Base-by-base conservation (phyloP, 2,888 invertebrate species). In the Psococerastis gibbosa region DNA sequence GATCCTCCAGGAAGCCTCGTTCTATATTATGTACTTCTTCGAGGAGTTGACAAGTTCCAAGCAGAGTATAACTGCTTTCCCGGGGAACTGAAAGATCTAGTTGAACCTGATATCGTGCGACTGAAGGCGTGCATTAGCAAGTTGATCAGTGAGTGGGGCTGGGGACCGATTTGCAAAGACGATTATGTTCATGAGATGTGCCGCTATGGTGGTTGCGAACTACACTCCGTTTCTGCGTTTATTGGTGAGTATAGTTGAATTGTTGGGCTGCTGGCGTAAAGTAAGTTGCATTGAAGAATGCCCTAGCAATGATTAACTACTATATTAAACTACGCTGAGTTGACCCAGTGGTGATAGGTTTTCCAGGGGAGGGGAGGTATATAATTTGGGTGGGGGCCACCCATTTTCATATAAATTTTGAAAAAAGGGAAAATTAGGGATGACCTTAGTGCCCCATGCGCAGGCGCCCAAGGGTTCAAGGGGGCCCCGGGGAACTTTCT, bases 111-210 rank as follows among this genome's bases (percentile, higher is more conserved):
- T 57, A 84, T 89, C 49, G 71, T 80, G 0, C 80, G 84, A 57
- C 64, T 95, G 6, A 95, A 94, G 66, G 74, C 62, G 8, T 69
- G 68, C 50, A 60, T 74, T 38, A 62, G 63, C 15, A 88, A 85
- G 64, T 63, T 94, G 45, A 63, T 92, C 1, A 71, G 71, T 48
- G 92, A 95, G 61, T 82, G 89, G 76, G 83, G 85, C 3, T 76
- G 84, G 55, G 75, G 77, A 15, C 73, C 78, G 31, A 57, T 69
- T 15, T 69, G 82, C 32, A 84, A 87, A 58, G 95, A 95, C 62
- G 94, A 95, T 60, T 81, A 82, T 55, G 75, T 94, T 22, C 92
- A 94, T 62, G 95, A 94, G 66, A 79, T 94, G 65, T 89, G 88
- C 57, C 74, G 94, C 23, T 95, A 88, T 63, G 97, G 95, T 9